Evolutionary conservation across 2,888 invertebrate species (phyloP), one percentile per base, ranked within the genome.

Genomic region (Agrotis segetum): DNA sequence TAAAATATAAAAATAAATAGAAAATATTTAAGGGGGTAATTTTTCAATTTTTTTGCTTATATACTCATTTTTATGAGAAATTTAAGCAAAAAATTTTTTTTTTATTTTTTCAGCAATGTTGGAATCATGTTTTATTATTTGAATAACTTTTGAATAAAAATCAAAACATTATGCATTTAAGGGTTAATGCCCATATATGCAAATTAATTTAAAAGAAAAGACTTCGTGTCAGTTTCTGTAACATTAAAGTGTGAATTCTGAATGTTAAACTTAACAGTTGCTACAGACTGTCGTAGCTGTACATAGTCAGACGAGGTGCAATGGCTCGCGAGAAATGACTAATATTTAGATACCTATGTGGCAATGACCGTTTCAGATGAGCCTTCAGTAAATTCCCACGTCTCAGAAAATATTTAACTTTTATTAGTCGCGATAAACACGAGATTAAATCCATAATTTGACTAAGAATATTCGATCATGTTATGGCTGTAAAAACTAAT

Each of bases 161-260:
- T n/a, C n/a, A n/a, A n/a, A n/a, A n/a, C n/a, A n/a, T n/a, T n/a
- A n/a, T n/a, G n/a, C n/a, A n/a, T n/a, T n/a, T n/a, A n/a, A n/a
- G n/a, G n/a, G n/a, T 74, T 79, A 83, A 81, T 85, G 81, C 71
- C 64, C 67, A 65, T 74, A 81, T 80, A 84, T 82, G 81, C 83
- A 81, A 86, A 87, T 83, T 84, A 76, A 74, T 74, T 74, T 67
- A 60, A 52, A 73, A 29, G 21, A 59, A 74, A 72, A 74, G 11
- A 19, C 40, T 59, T 67, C 53, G 11, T 68, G 21, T 50, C 58
- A 17, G 19, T 65, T 67, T 80, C 7, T 44, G 52, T 63, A 67
- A 59, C 40, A 53, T 56, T 63, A 46, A 61, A 65, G 24, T 53
- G 61, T 63, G 21, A 59, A 52, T 62, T 49, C 9, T 44, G 52